Percentiles rank a stretch among this genome's conserved stretches.
Conservation (phyloP, 2,888 invertebrate species). For the Venusia cambrica region DNA sequence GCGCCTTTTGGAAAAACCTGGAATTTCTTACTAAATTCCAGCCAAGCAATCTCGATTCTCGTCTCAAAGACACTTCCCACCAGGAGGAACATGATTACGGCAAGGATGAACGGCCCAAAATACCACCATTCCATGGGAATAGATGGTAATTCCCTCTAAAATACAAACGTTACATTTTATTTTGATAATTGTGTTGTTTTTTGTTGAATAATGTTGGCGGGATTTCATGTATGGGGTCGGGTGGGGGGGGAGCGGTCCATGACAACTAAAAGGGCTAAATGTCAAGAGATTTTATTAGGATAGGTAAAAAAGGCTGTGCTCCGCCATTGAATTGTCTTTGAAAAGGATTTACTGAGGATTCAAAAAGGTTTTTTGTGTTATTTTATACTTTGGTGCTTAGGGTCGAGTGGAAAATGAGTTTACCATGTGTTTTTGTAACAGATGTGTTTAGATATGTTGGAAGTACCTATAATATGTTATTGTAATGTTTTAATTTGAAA, state of each 20-base stretch:
- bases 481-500: too few species aligned
- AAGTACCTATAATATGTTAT: too few species aligned
- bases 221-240: slow-evolving; percentile 5
- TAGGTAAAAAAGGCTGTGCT: slow-evolving; percentile 7
- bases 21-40: slow-evolving; percentile 48
- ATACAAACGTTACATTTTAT: slow-evolving; percentile 4
- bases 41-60: slow-evolving; percentile 47
- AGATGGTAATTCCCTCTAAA: neutral
- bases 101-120: slow-evolving; percentile 51
- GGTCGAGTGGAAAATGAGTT: slow-evolving; percentile 4
- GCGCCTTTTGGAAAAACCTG: too few species aligned
- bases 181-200: neutral
- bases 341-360: slow-evolving; percentile 9
- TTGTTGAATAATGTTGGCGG: slow-evolving; percentile 2
- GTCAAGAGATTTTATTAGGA: too few species aligned
- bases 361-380: slow-evolving; percentile 5
- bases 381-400: slow-evolving; percentile 4
- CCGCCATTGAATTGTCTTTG: slow-evolving; percentile 4
- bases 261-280: too few species aligned
- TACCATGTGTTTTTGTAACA: slow-evolving; percentile 1
- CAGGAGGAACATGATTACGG: slow-evolving; percentile 58
- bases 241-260: too few species aligned
- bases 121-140: slow-evolving; percentile 53
- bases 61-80: slow-evolving; percentile 60
- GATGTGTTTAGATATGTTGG: too few species aligned